A percentile compares a stretch with the other conserved stretches of the same genome.
These are phyloP conservation scores for Gorilla gorilla DNA, from an alignment of 2,113 vertebrate genomes.

Conservation along the genomic window DNA sequence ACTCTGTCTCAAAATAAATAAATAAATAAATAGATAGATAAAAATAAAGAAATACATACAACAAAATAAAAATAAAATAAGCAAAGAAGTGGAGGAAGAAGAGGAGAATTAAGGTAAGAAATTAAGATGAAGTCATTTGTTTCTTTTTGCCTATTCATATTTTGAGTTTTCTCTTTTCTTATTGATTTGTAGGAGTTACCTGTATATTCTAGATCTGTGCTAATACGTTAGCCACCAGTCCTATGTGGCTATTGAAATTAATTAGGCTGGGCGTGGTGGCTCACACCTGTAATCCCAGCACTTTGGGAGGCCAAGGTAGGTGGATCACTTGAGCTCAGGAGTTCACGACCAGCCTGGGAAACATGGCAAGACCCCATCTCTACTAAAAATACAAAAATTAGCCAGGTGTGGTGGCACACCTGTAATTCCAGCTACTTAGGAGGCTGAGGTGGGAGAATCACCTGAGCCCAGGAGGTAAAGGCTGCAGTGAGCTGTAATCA, in stretches of 20 bases:
- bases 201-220: not conserved
- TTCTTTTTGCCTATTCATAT: not conserved
- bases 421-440: no score
- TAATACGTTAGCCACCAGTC: not conserved
- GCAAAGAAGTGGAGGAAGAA: not conserved
- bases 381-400: no score
- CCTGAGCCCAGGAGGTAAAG: no score
- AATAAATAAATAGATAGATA: not conserved
- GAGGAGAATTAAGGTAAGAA: not conserved
- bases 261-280: not conserved
- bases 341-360: no score
- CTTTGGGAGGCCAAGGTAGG: no score
- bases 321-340: no score
- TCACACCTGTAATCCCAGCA: no score
- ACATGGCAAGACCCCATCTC: no score
- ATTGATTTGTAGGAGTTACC: not conserved
- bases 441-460: no score
- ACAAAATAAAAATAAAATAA: not conserved
- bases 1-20: no score
- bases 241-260: not conserved
- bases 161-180: not conserved
- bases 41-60: not conserved
- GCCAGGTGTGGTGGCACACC: no score
- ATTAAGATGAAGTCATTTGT: not conserved
- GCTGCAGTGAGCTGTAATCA: no score